Percentiles rank a stretch among this genome's conserved stretches.
Conservation (phyloP, 2,888 invertebrate genomes). For the Tinea trinotella region DNA sequence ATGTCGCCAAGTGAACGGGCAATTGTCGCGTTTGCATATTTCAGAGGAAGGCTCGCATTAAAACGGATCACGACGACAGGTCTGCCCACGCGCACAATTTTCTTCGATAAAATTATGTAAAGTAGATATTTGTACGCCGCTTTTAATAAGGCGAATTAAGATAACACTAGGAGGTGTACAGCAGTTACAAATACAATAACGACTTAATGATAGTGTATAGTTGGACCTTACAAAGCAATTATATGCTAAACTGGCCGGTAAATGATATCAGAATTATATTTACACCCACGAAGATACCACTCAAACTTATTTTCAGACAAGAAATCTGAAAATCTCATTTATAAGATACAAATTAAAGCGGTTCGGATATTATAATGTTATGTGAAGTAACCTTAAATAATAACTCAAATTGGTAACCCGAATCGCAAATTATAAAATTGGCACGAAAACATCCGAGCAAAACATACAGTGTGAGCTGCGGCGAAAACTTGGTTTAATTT, state of each 20-base stretch:
- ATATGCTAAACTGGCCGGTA: background rate
- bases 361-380: background rate
- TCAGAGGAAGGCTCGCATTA: conserved; percentile 51
- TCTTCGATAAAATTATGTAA: conserved; percentile 64
- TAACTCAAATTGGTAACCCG: conserved; percentile 60
- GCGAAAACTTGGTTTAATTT: conserved; percentile 15
- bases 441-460: conserved; percentile 37
- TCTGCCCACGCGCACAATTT: conserved; percentile 57
- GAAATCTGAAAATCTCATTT: background rate
- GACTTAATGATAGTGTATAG: conserved; percentile 1
- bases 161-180: conserved; percentile 33
- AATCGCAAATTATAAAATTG: conserved; percentile 63
- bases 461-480: conserved; percentile 13
- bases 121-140: conserved; percentile 51
- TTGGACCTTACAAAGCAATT: background rate
- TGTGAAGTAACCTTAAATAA: conserved; percentile 30
- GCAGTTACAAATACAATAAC: conserved; percentile 11
- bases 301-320: background rate
- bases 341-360: background rate
- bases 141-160: conserved; percentile 62
- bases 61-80: conserved; percentile 44
- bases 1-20: conserved; percentile 26
- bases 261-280: background rate
- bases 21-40: conserved; percentile 44
- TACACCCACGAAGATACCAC: background rate